These are phyloP conservation scores for Spinus pinus DNA, from an alignment of 2,797 vertebrate genomes.

Conservation along the genomic window DNA sequence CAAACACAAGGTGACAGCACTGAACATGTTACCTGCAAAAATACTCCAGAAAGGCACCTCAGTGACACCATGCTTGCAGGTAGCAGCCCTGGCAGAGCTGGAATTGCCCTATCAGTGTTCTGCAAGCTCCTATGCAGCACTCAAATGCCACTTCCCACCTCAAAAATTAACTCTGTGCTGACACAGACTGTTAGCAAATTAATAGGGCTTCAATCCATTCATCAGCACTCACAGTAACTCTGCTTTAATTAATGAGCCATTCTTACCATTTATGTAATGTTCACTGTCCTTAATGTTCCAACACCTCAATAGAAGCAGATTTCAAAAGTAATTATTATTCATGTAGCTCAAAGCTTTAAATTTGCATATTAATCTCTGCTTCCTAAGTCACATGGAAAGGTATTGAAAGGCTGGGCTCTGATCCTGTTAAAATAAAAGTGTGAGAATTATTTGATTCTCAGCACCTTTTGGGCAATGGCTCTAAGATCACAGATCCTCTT, in stretches of 20 bases:
- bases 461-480: constrained; percentile 31
- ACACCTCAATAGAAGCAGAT: constrained; percentile 52
- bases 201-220: background rate
- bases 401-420: constrained; percentile 49
- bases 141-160: background rate
- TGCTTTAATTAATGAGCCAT: constrained; percentile 63
- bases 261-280: constrained; percentile 40
- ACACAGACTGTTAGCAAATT: background rate
- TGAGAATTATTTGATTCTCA: constrained; percentile 20
- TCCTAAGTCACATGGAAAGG: constrained; percentile 58
- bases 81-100: background rate
- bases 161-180: background rate
- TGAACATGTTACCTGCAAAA: too few species aligned
- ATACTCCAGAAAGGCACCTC: too few species aligned
- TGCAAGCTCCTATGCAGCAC: background rate
- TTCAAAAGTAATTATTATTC: constrained; percentile 64
- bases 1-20: too few species aligned
- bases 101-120: background rate
- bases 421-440: constrained; percentile 44
- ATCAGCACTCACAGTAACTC: constrained; percentile 46
- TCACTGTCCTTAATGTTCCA: constrained; percentile 28
- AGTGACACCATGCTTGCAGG: background rate
- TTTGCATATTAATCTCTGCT: constrained; percentile 63
- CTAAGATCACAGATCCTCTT: constrained; percentile 26
- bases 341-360: constrained; percentile 58